Evolutionary conservation across 1,140 invertebrate genomes (phyloP).

Genomic region (Fopius arisanus): DNA sequence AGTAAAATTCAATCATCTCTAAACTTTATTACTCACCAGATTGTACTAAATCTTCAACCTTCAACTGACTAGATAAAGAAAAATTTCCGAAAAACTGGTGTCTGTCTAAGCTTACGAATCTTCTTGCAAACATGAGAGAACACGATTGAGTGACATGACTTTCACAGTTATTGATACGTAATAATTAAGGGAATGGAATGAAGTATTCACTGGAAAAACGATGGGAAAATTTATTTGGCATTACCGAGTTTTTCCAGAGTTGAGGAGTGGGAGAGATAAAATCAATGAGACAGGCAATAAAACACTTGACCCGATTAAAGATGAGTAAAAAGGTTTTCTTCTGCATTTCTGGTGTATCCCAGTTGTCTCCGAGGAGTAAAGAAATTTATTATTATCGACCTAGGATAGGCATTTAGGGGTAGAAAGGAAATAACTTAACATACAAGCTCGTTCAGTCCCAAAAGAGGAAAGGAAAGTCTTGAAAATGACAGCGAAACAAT

Average conservation of each 20-base stretch:
- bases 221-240: constrained; percentile 25
- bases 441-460: not conserved
- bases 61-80: not conserved
- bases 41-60: not conserved
- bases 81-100: not conserved
- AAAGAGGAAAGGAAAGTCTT: constrained; percentile 30
- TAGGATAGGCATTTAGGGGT: constrained; percentile 8
- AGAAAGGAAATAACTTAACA: not conserved
- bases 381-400: constrained; percentile 4
- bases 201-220: not conserved
- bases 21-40: not conserved
- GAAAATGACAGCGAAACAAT: not conserved
- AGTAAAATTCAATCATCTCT: no score
- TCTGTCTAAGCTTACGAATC: not conserved
- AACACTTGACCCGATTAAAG: constrained; percentile 39
- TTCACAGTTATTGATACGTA: not conserved
- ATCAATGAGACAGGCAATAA: constrained; percentile 51
- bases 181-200: not conserved
- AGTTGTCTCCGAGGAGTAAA: not conserved
- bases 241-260: constrained; percentile 42
- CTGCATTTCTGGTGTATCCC: constrained; percentile 3
- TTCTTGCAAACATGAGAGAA: not conserved
- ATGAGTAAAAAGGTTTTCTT: constrained; percentile 22
- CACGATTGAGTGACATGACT: not conserved
- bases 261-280: constrained; percentile 44